These are phyloP conservation scores for Pseudopleuronectes americanus DNA, from an alignment of 2,797 vertebrate genomes.

Conservation along the genomic window DNA sequence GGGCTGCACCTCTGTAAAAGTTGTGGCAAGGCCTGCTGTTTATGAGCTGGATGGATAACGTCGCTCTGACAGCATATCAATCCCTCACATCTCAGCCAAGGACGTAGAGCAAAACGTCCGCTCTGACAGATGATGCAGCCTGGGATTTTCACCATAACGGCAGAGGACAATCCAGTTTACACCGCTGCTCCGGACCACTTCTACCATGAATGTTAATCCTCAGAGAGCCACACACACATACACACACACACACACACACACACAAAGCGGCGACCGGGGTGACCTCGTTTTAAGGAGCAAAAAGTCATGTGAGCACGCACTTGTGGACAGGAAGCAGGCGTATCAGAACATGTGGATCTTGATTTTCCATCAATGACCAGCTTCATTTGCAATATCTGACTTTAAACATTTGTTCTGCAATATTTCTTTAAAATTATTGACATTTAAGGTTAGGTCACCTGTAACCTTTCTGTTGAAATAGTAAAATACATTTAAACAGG, in stretches of 20 bases:
- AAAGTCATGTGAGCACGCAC: slow-evolving; percentile 42
- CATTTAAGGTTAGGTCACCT: neutral
- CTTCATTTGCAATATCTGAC: neutral
- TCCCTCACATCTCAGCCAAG: slow-evolving; percentile 57
- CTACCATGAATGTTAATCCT: slow-evolving; percentile 48
- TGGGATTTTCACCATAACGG: slow-evolving; percentile 40
- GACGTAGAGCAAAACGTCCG: slow-evolving; percentile 31
- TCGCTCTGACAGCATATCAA: slow-evolving; percentile 60
- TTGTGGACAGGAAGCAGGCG: neutral
- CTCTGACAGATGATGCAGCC: slow-evolving; percentile 58
- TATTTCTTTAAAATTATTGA: neutral
- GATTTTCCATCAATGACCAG: neutral
- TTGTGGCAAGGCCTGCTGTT: slow-evolving; percentile 38
- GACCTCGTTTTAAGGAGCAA: slow-evolving; percentile 55
- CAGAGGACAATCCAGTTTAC: slow-evolving; percentile 30
- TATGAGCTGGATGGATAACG: slow-evolving; percentile 43
- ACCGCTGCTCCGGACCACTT: slow-evolving; percentile 25
- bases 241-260: neutral
- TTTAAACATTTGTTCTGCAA: neutral
- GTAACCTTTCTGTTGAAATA: neutral
- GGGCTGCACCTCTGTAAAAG: slow-evolving; percentile 26
- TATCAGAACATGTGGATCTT: slow-evolving; percentile 15
- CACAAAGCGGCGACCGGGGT: neutral
- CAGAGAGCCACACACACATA: slow-evolving; percentile 16
- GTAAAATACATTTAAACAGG: neutral